Conservation (phyloP, 2,797 vertebrate species). For the Trachurus trachurus region DNA sequence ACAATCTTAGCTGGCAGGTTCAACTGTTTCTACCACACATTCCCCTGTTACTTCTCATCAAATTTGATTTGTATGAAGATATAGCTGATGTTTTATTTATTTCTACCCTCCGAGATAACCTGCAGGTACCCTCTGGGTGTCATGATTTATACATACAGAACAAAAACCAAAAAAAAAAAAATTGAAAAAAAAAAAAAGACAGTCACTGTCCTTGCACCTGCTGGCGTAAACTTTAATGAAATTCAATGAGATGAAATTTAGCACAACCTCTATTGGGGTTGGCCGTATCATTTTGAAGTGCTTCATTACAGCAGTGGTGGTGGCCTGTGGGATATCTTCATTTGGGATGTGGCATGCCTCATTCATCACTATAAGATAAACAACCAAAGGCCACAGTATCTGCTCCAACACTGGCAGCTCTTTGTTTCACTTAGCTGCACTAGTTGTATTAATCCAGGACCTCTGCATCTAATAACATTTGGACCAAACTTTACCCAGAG, state of each 20-base stretch:
- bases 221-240: conserved; percentile 85
- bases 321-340: conserved; percentile 82
- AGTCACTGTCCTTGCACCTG: conserved; percentile 83
- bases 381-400: conserved; percentile 66
- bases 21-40: conserved; percentile 59
- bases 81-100: conserved; percentile 84
- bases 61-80: conserved; percentile 81
- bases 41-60: conserved; percentile 77
- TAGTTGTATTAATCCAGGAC: conserved; percentile 10
- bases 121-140: conserved; percentile 80
- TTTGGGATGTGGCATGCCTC: conserved; percentile 80
- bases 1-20: conserved; percentile 68
- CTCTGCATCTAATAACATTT: conserved; percentile 3
- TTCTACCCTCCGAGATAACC: conserved; percentile 80
- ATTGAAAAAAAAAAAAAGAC: conserved; percentile 47
- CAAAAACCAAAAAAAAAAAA: conserved; percentile 50
- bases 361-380: conserved; percentile 83
- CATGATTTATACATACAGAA: conserved; percentile 82
- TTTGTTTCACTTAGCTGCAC: conserved; percentile 37
- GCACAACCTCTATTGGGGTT: conserved; percentile 81
- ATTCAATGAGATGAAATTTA: conserved; percentile 87
- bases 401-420: conserved; percentile 42
- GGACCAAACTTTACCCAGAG: neutral
- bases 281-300: conserved; percentile 84
- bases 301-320: conserved; percentile 82